Evolutionary conservation across 2,888 invertebrate genomes (phyloP).

Genomic region (Panopea generosa): DNA sequence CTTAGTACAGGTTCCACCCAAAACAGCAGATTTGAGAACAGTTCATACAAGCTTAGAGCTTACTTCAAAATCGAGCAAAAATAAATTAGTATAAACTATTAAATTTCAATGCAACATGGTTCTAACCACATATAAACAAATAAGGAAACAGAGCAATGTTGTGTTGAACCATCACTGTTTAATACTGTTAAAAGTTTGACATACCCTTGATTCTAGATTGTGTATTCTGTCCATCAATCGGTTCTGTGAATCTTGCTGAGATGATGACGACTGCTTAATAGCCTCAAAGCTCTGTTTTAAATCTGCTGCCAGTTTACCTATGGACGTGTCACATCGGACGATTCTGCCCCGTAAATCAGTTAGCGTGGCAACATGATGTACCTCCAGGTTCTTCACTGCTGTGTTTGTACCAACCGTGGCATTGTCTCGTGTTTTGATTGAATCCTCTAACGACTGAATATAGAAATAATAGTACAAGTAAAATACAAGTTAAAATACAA

Average conservation of each 20-base stretch:
- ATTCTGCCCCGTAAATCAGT: slow-evolving; percentile 84
- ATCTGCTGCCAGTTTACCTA: slow-evolving; percentile 80
- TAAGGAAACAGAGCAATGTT: too few species aligned
- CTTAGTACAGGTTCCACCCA: too few species aligned
- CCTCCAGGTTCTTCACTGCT: slow-evolving; percentile 83
- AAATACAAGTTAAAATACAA: too few species aligned
- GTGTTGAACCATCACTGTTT: too few species aligned
- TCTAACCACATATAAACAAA: too few species aligned
- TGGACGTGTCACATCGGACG: slow-evolving; percentile 83
- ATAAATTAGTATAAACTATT: too few species aligned
- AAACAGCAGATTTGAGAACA: too few species aligned
- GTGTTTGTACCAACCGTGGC: slow-evolving; percentile 77
- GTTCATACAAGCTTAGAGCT: too few species aligned
- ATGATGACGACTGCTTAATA: slow-evolving; percentile 75
- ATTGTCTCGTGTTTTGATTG: slow-evolving; percentile 76
- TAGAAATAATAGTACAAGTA: too few species aligned
- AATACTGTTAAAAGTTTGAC: too few species aligned
- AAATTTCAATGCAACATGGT: too few species aligned
- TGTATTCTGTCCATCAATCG: slow-evolving; percentile 79
- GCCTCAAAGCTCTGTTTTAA: slow-evolving; percentile 76
- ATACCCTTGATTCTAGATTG: slow-evolving; percentile 81
- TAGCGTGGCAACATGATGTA: slow-evolving; percentile 83
- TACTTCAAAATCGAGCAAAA: too few species aligned
- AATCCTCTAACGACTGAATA: slow-evolving; percentile 79
- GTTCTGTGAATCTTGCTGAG: slow-evolving; percentile 76